These are phyloP conservation scores for Manis crassicaudata DNA, from an alignment of 2,797 vertebrate species.

Conservation along the genomic window DNA sequence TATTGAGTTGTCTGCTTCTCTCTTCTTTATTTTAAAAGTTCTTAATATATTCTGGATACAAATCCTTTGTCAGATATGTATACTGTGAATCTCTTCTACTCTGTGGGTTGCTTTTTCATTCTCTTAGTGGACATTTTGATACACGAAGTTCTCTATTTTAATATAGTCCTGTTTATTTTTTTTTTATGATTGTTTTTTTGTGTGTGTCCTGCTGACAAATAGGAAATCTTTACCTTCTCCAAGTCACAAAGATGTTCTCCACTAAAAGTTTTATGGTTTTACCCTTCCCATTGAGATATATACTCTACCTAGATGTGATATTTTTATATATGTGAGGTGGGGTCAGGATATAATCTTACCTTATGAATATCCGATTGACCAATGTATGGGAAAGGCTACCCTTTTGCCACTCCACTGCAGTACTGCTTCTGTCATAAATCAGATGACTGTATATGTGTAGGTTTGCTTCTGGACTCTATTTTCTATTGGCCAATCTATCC, in stretches of 20 bases:
- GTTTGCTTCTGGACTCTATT: not conserved
- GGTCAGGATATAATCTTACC: not conserved
- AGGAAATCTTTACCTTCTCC: not conserved
- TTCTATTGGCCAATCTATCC: not conserved
- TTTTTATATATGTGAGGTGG: not conserved
- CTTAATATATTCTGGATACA: not conserved
- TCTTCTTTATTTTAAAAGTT: not conserved
- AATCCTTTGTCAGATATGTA: not conserved
- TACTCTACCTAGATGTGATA: not conserved
- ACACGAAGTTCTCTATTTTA: not conserved
- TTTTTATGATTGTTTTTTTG: not conserved
- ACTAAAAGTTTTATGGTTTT: not conserved
- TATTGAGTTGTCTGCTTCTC: not conserved
- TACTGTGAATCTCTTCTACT: not conserved
- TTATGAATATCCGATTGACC: not conserved
- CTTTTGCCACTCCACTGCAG: not conserved
- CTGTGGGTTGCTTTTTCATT: not conserved
- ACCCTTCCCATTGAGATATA: not conserved
- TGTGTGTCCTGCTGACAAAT: not conserved
- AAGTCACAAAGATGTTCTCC: not conserved
- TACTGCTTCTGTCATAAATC: not conserved
- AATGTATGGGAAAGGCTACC: not conserved
- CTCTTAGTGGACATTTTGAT: not conserved
- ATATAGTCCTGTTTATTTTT: not conserved
- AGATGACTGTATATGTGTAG: not conserved